phyloP scores from a whole-genome alignment of 2,113 vertebrate genomes.

The Cephalopterus ornatus region DNA sequence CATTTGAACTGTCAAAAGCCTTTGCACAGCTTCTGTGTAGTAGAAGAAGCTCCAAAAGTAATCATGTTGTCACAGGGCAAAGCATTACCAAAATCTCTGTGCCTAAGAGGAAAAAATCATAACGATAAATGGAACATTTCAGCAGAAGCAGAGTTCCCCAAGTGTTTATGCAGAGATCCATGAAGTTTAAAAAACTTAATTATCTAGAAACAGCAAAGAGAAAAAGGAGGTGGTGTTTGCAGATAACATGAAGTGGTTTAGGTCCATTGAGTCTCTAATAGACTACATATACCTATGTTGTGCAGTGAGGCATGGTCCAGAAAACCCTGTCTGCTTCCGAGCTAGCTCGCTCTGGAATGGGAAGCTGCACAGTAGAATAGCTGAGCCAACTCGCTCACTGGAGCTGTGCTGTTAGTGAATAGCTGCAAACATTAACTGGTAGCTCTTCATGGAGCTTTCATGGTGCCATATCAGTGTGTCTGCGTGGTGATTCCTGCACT shows the following conservation, averaged over 20 bases:
- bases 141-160: neutral
- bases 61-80: neutral
- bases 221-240: neutral
- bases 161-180: fast-evolving
- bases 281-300: neutral
- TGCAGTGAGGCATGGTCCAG: neutral
- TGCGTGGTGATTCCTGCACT: neutral
- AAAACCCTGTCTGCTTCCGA: neutral
- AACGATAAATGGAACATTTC: neutral
- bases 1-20: neutral
- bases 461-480: neutral
- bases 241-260: neutral
- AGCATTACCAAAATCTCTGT: neutral
- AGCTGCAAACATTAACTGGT: neutral
- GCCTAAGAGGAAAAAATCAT: neutral
- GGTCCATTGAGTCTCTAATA: neutral
- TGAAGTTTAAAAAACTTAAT: neutral
- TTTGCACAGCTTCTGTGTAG: neutral
- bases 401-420: fast-evolving
- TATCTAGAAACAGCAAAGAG: neutral
- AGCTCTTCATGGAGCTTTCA: neutral
- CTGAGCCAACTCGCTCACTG: neutral
- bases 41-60: neutral
- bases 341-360: neutral
- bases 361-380: neutral